Evolutionary conservation across 2,797 vertebrate species (phyloP).

Genomic region (Sebastes taczanowskii): DNA sequence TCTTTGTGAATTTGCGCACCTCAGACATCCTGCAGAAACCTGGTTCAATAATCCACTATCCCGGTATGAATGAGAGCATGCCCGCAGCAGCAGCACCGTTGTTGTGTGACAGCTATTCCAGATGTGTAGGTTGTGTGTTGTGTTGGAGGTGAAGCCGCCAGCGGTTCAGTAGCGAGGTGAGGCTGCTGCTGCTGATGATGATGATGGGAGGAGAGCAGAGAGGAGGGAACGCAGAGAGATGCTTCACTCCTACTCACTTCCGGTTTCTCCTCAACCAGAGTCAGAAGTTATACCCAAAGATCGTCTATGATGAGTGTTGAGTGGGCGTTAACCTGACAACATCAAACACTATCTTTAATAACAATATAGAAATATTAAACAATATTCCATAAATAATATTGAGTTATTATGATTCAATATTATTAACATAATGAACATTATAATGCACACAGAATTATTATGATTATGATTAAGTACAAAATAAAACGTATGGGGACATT

Average conservation of each 20-base stretch:
- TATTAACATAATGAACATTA: too few relatives aligned
- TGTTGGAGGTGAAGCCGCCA: slow-evolving; percentile 41
- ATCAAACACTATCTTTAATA: not conserved
- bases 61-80: slow-evolving; percentile 47
- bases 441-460: too few relatives aligned
- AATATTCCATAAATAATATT: fast-evolving
- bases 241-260: slow-evolving; percentile 46
- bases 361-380: not conserved
- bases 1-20: slow-evolving; percentile 96
- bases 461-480: not conserved
- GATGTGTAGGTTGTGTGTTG: slow-evolving; percentile 56
- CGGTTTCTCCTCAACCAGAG: not conserved
- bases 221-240: not conserved
- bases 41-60: slow-evolving; percentile 29
- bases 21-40: slow-evolving; percentile 83
- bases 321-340: not conserved
- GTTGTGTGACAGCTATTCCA: slow-evolving; percentile 62
- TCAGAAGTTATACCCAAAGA: slow-evolving; percentile 30
- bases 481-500: not conserved
- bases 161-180: slow-evolving; percentile 68
- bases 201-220: slow-evolving; percentile 30
- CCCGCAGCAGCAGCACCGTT: slow-evolving; percentile 26
- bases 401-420: too few relatives aligned
- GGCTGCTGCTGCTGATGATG: slow-evolving; percentile 44
- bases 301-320: not conserved